Evolutionary conservation across 2,888 invertebrate species (phyloP).

Genomic region (Charanyca ferruginea): DNA sequence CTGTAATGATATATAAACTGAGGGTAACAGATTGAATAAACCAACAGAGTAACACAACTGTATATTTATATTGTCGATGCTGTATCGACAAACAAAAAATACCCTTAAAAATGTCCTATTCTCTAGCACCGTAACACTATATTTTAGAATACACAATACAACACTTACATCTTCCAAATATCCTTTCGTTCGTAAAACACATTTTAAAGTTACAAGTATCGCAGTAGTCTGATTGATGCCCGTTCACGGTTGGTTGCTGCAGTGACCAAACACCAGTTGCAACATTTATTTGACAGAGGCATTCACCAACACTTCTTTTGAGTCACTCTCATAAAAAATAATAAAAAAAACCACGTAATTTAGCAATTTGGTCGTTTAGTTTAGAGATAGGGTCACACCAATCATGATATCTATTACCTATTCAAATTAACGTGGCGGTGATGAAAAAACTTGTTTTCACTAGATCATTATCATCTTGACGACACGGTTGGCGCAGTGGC

Average conservation of each 20-base stretch:
- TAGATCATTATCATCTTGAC: too few species aligned
- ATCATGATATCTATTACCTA: neutral
- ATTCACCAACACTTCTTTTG: slow-evolving; percentile 58
- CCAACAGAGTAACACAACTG: neutral
- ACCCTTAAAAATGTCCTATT: neutral
- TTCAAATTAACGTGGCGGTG: slow-evolving; percentile 23
- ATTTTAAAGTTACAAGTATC: slow-evolving; percentile 32
- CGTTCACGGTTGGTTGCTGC: slow-evolving; percentile 61
- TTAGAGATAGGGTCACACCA: slow-evolving; percentile 2
- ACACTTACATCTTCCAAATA: slow-evolving; percentile 37
- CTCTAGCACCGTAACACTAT: neutral
- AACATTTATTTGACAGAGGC: slow-evolving; percentile 68
- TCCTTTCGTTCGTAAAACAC: slow-evolving; percentile 28
- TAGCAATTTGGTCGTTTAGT: slow-evolving; percentile 23
- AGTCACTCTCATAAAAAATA: slow-evolving; percentile 38
- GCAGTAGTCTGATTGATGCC: slow-evolving; percentile 32
- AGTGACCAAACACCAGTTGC: slow-evolving; percentile 59
- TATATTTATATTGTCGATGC: neutral
- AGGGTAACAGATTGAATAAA: neutral
- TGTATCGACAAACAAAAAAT: neutral
- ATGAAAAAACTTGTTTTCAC: too few species aligned
- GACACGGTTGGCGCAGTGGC: too few species aligned
- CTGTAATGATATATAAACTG: neutral
- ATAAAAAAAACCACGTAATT: slow-evolving; percentile 45
- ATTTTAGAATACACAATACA: slow-evolving; percentile 11